Conservation (phyloP, 2,797 vertebrate genomes). For the Selene dorsalis region DNA sequence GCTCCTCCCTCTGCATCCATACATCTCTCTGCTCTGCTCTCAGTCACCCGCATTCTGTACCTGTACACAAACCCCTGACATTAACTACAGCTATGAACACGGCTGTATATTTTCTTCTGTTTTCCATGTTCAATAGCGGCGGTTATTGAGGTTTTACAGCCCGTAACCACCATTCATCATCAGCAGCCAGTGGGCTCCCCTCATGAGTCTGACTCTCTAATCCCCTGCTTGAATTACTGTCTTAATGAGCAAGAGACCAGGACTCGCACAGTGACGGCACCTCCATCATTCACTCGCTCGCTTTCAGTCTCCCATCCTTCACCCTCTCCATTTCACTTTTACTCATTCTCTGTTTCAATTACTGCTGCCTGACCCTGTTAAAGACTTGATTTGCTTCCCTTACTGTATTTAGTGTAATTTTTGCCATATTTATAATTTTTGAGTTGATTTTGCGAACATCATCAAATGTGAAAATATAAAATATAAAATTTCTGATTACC, state of each 20-base stretch:
- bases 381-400: neutral
- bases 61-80: neutral
- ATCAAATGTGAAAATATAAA: neutral
- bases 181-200: slow-evolving; percentile 50
- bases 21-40: neutral
- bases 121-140: slow-evolving; percentile 23
- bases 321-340: slow-evolving; percentile 56
- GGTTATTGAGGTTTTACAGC: slow-evolving; percentile 52
- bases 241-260: slow-evolving; percentile 74
- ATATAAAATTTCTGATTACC: neutral
- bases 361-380: slow-evolving; percentile 1
- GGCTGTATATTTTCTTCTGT: slow-evolving; percentile 8
- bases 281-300: slow-evolving; percentile 68
- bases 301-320: slow-evolving; percentile 59
- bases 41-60: neutral
- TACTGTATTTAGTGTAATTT: neutral
- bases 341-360: slow-evolving; percentile 61
- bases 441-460: neutral
- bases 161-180: slow-evolving; percentile 62
- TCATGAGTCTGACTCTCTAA: slow-evolving; percentile 66
- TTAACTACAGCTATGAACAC: slow-evolving; percentile 18
- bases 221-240: slow-evolving; percentile 74
- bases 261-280: slow-evolving; percentile 57
- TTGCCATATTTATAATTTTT: neutral
- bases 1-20: neutral